Base-by-base conservation (phyloP, 2,797 vertebrate genomes). In the Mallotus villosus region DNA sequence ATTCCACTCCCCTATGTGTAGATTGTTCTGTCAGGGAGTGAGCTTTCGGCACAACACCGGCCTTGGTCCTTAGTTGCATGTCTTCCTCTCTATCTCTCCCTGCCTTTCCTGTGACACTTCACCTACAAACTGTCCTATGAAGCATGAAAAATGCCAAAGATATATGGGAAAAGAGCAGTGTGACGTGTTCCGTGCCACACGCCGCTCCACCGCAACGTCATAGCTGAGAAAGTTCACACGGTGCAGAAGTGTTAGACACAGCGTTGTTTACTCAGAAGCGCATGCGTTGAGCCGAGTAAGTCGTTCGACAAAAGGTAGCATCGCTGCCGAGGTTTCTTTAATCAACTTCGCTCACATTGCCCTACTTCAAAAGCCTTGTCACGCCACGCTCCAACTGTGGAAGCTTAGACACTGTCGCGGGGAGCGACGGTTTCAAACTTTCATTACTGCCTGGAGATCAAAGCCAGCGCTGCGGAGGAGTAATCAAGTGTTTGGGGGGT, bases 401-500 rank as follows among this genome's bases (percentile, higher is more conserved):
- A 71, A 72, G 81, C 41, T 55, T 55, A 55, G 74, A 65, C 11
- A 0, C 22, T 11, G 70, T 57, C 78, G 71, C 81, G 8, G 77
- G 73, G 73, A 81, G 58, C 22, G 58, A 70, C 74, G 78, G 74
- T 77, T 77, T 6, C 70, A 22, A 27, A 55, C 55, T 51, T 73
- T 74, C 75, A 71, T 25, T 62, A 64, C 63, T 57, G 69, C 29
- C 32, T 34, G 3, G 0, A 21, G 76, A 85, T 78, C 73, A 82
- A 82, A 87, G 71, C 63, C 65, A 1, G 29, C 34, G 24, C 68
- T 77, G n/a, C 71, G 41, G 76, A 37, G 34, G 6, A 60, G 63
- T 60, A 61, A 67, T 73, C 63, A 68, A 74, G 71, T 1, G 27
- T 55, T 46, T 64, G 2, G 41, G 67, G 67, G 69, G 68, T 70